Conservation (phyloP, 2,797 vertebrate genomes). For the Phoxinus dragarum region DNA sequence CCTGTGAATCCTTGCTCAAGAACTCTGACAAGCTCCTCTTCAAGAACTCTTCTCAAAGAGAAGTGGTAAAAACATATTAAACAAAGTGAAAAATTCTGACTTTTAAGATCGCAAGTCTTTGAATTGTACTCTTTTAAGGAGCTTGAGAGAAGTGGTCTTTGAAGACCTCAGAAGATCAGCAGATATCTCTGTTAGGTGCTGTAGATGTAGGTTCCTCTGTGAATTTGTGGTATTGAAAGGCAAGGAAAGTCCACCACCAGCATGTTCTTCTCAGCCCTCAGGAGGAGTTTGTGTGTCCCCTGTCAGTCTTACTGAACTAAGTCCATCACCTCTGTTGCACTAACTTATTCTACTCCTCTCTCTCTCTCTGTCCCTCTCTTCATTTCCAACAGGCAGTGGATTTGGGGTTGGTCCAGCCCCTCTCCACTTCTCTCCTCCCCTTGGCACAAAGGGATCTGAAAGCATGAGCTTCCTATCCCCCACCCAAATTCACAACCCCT, state of each 20-base stretch:
- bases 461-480: constrained; percentile 68
- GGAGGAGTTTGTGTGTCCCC: constrained; percentile 65
- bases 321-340: constrained; percentile 79
- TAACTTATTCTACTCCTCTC: constrained; percentile 61
- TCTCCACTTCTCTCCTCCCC: constrained; percentile 70
- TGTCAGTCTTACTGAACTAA: constrained; percentile 75
- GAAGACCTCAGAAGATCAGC: constrained; percentile 20
- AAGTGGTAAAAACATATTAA: constrained; percentile 1
- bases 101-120: constrained; percentile 34
- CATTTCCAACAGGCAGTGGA: constrained; percentile 66
- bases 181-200: constrained; percentile 22
- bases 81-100: constrained; percentile 1
- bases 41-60: constrained; percentile 3
- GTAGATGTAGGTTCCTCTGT: constrained; percentile 31
- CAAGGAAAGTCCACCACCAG: constrained; percentile 34
- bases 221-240: not conserved
- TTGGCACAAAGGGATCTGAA: constrained; percentile 76
- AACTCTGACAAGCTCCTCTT: not conserved
- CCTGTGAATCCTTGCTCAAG: constrained; percentile 28
- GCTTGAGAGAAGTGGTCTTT: constrained; percentile 10
- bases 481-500: constrained; percentile 45
- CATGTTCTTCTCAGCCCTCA: constrained; percentile 56
- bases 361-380: constrained; percentile 44
- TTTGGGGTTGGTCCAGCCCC: constrained; percentile 66
- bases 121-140: not conserved